These are phyloP conservation scores for Troglohyphantes excavatus DNA, from an alignment of 2,888 invertebrate genomes.

Conservation along the genomic window DNA sequence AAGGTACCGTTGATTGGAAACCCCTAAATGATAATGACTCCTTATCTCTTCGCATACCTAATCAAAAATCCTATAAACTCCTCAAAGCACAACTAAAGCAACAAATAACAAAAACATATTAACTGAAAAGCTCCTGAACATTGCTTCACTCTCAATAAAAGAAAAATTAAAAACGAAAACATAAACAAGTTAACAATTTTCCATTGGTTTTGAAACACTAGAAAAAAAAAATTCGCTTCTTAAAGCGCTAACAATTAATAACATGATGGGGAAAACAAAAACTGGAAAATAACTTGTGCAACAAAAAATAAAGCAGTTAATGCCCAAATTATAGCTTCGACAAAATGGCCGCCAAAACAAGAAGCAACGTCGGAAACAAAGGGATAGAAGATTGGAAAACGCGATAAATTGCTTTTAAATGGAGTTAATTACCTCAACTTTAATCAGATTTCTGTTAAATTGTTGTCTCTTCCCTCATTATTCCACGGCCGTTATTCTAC, in stretches of 20 bases:
- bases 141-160: not conserved
- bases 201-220: constrained; percentile 3
- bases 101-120: not conserved
- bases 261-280: not conserved
- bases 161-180: not conserved
- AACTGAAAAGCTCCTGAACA: not conserved
- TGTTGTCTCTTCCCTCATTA: constrained; percentile 23
- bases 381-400: constrained; percentile 22
- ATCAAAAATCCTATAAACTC: not conserved
- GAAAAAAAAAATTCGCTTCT: not conserved
- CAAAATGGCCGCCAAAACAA: not conserved
- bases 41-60: not conserved
- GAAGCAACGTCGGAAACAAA: not conserved
- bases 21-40: not conserved
- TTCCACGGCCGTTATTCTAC: not conserved
- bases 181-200: not conserved
- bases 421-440: constrained; percentile 54
- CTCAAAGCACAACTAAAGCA: not conserved
- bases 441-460: constrained; percentile 49
- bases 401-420: constrained; percentile 68
- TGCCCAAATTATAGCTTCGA: not conserved
- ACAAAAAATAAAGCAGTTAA: not conserved
- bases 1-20: not conserved
- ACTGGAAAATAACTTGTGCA: not conserved
- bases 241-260: constrained; percentile 8